phyloP scores from a whole-genome alignment of 2,888 invertebrate genomes.

The Tetragnatha montana region DNA sequence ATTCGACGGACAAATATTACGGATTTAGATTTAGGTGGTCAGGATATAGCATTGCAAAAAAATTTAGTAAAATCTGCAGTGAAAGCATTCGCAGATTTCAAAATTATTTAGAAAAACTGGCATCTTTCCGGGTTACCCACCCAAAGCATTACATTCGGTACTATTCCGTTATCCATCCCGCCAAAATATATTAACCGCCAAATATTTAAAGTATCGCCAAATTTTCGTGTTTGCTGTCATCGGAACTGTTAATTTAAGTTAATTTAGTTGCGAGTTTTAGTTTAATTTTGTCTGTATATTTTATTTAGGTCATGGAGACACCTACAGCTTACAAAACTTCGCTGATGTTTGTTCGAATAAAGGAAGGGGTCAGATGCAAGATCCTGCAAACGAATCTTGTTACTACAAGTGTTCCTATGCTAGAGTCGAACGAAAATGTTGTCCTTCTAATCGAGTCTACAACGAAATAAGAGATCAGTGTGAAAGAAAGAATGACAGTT shows the following conservation, averaged over 20 bases:
- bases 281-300: not conserved
- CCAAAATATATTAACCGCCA: not conserved
- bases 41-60: too few relatives aligned
- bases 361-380: not conserved
- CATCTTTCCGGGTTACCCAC: too few relatives aligned
- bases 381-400: slow-evolving; percentile 16
- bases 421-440: slow-evolving; percentile 21
- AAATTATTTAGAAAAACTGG: too few relatives aligned
- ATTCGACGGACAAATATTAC: too few relatives aligned
- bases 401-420: slow-evolving; percentile 37
- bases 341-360: not conserved
- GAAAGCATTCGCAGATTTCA: not conserved
- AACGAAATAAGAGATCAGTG: slow-evolving; percentile 22
- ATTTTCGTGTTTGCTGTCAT: too few relatives aligned
- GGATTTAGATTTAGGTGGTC: too few relatives aligned
- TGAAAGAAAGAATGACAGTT: not conserved
- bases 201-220: too few relatives aligned
- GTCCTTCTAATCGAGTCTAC: slow-evolving; percentile 8
- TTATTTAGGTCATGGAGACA: slow-evolving; percentile 4
- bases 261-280: not conserved
- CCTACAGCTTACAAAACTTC: slow-evolving; percentile 43
- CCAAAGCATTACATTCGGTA: too few relatives aligned
- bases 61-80: too few relatives aligned
- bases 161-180: not conserved
- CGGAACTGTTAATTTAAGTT: not conserved